Evolutionary conservation across 2,797 vertebrate species (phyloP).

Genomic region (Crocidura indochinensis): DNA sequence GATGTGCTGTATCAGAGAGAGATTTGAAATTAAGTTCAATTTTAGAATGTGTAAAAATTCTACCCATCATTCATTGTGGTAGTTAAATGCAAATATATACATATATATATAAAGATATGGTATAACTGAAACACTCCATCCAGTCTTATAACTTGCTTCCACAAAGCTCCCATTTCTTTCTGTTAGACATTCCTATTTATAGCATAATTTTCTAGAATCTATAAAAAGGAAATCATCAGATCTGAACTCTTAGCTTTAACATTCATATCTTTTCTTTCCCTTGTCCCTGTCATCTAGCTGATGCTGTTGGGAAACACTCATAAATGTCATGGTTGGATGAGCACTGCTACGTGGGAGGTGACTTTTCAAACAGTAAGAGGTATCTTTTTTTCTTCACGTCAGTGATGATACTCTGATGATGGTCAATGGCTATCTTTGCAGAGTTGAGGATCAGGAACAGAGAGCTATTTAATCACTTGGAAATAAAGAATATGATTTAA

Average conservation of each 20-base stretch:
- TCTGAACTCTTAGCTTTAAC: not conserved
- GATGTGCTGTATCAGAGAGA: not conserved
- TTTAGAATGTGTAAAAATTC: constrained; percentile 56
- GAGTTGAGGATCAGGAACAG: not conserved
- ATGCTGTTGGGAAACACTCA: constrained; percentile 18
- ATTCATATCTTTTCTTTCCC: not conserved
- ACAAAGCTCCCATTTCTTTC: not conserved
- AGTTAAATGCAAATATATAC: not conserved
- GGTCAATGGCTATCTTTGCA: not conserved
- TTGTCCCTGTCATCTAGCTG: not conserved
- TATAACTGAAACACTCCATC: not conserved
- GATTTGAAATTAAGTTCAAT: not conserved
- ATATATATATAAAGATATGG: not conserved
- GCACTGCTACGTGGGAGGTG: not conserved
- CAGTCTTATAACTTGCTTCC: not conserved
- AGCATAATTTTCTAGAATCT: not conserved
- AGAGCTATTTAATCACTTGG: not conserved
- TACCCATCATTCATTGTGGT: not conserved
- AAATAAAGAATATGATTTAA: not conserved
- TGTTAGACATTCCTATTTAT: not conserved
- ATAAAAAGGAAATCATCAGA: not conserved
- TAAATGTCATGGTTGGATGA: not conserved
- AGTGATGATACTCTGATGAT: not conserved
- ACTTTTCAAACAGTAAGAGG: not conserved
- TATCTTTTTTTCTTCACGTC: constrained; percentile 6